Evolutionary conservation across 1,140 invertebrate species (phyloP).

Genomic region (Lordiphosa stackelbergi): DNA sequence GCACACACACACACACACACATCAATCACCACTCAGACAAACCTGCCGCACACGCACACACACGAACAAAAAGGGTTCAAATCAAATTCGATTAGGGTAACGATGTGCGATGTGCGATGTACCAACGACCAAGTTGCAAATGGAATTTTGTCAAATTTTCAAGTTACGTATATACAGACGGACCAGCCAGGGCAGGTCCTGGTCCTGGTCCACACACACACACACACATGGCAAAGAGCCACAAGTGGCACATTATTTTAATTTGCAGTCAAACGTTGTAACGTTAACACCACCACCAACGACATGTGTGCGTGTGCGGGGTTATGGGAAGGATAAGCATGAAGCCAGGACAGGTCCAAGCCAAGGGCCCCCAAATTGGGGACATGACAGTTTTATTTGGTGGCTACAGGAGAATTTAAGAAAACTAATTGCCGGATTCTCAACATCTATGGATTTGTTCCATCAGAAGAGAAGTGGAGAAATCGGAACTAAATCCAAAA

Average conservation of each 20-base stretch:
- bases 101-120: slow-evolving; percentile 20
- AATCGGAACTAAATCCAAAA: too few species aligned
- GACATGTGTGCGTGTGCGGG: slow-evolving; percentile 25
- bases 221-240: slow-evolving; percentile 47
- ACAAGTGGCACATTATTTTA: slow-evolving; percentile 77
- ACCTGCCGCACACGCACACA: slow-evolving; percentile 13
- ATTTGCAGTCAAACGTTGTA: slow-evolving; percentile 72
- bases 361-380: neutral
- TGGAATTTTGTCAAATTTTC: slow-evolving; percentile 58
- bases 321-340: slow-evolving; percentile 3
- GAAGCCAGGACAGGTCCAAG: slow-evolving; percentile 5
- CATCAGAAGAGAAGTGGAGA: too few species aligned
- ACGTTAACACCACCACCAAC: slow-evolving; percentile 63
- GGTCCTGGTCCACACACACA: slow-evolving; percentile 8
- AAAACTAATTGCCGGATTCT: too few species aligned
- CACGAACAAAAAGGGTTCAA: slow-evolving; percentile 54
- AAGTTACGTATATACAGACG: too few species aligned
- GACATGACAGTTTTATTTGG: neutral
- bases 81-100: slow-evolving; percentile 70
- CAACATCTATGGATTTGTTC: too few species aligned
- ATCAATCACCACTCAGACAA: slow-evolving; percentile 25
- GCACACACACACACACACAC: slow-evolving; percentile 10
- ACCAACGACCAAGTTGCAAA: slow-evolving; percentile 35
- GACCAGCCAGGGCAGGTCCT: neutral
- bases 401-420: too few species aligned